Percentiles rank a stretch among this genome's conserved stretches.
Conservation (phyloP, 2,888 invertebrate species). For the Euzetes globulus region DNA sequence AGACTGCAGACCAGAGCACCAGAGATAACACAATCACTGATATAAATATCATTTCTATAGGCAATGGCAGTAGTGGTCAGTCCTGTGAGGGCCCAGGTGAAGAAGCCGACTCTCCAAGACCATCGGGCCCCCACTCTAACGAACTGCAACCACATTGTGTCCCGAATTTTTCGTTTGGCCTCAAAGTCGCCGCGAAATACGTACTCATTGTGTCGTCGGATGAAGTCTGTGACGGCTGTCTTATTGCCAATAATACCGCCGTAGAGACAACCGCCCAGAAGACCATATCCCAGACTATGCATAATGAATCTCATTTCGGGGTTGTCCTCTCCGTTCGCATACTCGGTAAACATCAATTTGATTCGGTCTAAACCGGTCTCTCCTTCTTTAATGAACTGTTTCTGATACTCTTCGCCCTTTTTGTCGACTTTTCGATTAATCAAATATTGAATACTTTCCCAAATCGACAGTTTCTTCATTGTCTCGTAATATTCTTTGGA, state of each 20-base stretch:
- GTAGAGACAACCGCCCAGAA: not conserved
- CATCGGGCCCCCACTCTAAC: not conserved
- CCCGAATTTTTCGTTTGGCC: slow-evolving; percentile 30
- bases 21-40: slow-evolving; percentile 7
- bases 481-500: not conserved
- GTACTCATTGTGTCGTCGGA: slow-evolving; percentile 25
- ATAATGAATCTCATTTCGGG: slow-evolving; percentile 20
- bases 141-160: slow-evolving; percentile 19
- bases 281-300: not conserved
- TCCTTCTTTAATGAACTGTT: slow-evolving; percentile 14
- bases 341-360: not conserved
- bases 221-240: slow-evolving; percentile 4
- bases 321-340: slow-evolving; percentile 17
- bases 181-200: slow-evolving; percentile 26
- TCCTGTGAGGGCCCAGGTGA: slow-evolving; percentile 1
- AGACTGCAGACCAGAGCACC: slow-evolving; percentile 21
- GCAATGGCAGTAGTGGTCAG: not conserved
- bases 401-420: not conserved
- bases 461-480: not conserved
- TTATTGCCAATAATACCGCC: slow-evolving; percentile 17
- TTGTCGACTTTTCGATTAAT: not conserved
- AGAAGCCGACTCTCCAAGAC: slow-evolving; percentile 6
- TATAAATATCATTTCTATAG: slow-evolving; percentile 33
- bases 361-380: slow-evolving; percentile 32
- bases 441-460: slow-evolving; percentile 10